Evolutionary conservation across 2,888 invertebrate species (phyloP).

Genomic region (Zaprionus obscuricornis): DNA sequence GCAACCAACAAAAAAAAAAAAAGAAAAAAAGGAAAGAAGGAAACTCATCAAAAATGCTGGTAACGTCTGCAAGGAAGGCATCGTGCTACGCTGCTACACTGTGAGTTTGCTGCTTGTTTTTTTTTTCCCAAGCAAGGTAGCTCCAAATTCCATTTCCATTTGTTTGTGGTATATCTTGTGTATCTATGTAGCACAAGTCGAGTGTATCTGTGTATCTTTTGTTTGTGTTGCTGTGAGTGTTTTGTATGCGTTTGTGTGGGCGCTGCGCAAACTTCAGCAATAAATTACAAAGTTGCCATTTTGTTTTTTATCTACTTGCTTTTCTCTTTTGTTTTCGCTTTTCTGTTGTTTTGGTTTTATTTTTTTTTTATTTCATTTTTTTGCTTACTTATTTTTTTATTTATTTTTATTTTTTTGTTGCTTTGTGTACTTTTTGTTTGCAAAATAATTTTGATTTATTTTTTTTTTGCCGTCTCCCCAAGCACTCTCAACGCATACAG

Average conservation of each 20-base stretch:
- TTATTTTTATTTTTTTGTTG: constrained; percentile 16
- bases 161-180: no score
- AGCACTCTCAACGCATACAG: not conserved
- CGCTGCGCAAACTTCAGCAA: constrained; percentile 73
- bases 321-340: constrained; percentile 32
- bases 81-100: no score
- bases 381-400: no score
- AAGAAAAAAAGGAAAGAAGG: no score
- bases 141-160: no score
- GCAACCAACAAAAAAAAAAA: not conserved
- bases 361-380: no score
- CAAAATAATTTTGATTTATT: constrained; percentile 80
- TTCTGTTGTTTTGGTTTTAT: constrained; percentile 29
- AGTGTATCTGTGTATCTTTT: constrained; percentile 36
- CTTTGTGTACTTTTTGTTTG: constrained; percentile 67
- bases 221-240: constrained; percentile 3
- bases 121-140: no score
- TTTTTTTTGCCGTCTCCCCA: constrained; percentile 35
- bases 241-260: constrained; percentile 39
- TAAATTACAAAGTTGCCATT: constrained; percentile 80
- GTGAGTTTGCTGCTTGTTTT: not conserved
- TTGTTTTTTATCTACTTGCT: constrained; percentile 65
- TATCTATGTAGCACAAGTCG: no score
- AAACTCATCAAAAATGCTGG: constrained; percentile 58
- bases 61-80: constrained; percentile 50